These are phyloP conservation scores for Yoshiicerus persimilis DNA, from an alignment of 1,140 invertebrate genomes.

Conservation along the genomic window DNA sequence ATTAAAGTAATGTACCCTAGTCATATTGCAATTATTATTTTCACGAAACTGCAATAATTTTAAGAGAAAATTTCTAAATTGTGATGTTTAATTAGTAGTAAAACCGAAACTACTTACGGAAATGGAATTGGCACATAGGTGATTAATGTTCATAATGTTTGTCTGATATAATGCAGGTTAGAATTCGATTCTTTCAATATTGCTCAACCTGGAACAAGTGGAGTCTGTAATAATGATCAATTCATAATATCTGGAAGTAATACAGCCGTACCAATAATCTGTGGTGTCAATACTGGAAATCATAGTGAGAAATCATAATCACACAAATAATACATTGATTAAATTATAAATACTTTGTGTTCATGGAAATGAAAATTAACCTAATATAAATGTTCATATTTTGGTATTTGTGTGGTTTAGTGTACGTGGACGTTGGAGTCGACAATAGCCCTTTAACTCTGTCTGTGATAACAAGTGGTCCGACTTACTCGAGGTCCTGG, in stretches of 20 bases:
- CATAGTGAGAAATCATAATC: slow-evolving; percentile 68
- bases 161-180: slow-evolving; percentile 58
- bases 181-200: slow-evolving; percentile 76
- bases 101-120: background rate
- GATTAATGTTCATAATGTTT: no score
- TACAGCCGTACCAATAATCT: slow-evolving; percentile 72
- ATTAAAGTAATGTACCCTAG: slow-evolving; percentile 63
- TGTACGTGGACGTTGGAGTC: slow-evolving; percentile 77
- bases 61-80: no score
- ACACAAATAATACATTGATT: background rate
- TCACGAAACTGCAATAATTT: no score
- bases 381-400: background rate
- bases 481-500: slow-evolving; percentile 72
- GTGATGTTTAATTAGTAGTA: background rate
- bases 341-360: background rate
- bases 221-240: slow-evolving; percentile 79
- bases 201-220: slow-evolving; percentile 71
- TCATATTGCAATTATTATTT: no score
- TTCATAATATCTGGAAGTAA: slow-evolving; percentile 80
- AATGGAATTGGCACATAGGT: no score
- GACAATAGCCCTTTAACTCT: slow-evolving; percentile 71
- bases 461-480: slow-evolving; percentile 75
- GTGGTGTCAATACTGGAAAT: slow-evolving; percentile 76
- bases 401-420: slow-evolving; percentile 59
- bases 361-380: background rate